These are phyloP conservation scores for Amaurobius ferox DNA, from an alignment of 2,888 invertebrate genomes.

Conservation along the genomic window DNA sequence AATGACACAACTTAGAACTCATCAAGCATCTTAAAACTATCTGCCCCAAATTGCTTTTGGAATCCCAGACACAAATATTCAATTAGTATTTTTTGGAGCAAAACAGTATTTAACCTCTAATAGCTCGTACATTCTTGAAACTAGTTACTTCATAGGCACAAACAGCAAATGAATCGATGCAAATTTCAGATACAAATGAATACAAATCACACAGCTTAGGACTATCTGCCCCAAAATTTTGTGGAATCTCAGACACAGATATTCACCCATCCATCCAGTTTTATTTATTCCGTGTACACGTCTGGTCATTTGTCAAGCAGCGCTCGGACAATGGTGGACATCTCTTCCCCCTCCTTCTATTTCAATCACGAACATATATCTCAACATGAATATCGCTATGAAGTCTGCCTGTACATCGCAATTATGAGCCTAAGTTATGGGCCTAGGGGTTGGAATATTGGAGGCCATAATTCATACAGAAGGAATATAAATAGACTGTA, in stretches of 20 bases:
- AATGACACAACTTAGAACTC: too few relatives aligned
- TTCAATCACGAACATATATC: slow-evolving; percentile 66
- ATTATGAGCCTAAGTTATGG: slow-evolving; percentile 49
- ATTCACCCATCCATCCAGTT: neutral
- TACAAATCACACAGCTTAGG: too few relatives aligned
- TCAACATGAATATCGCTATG: slow-evolving; percentile 56
- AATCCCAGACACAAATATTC: too few relatives aligned
- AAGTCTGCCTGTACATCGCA: slow-evolving; percentile 25
- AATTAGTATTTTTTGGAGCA: too few relatives aligned
- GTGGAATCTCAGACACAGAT: neutral
- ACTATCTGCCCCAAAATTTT: too few relatives aligned
- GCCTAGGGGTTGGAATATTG: slow-evolving; percentile 39
- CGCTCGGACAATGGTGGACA: slow-evolving; percentile 49
- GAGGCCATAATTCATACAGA: slow-evolving; percentile 47
- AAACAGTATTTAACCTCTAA: too few relatives aligned
- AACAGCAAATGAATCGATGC: too few relatives aligned
- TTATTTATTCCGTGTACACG: neutral
- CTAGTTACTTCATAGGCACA: too few relatives aligned
- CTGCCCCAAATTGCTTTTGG: too few relatives aligned
- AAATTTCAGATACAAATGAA: too few relatives aligned
- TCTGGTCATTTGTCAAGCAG: slow-evolving; percentile 47
- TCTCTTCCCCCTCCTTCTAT: slow-evolving; percentile 22
- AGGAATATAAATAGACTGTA: slow-evolving; percentile 29
- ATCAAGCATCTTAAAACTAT: too few relatives aligned
- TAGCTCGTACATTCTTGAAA: too few relatives aligned